Evolutionary conservation across 2,888 invertebrate species (phyloP).

Genomic region (Drosophila stalkeri): DNA sequence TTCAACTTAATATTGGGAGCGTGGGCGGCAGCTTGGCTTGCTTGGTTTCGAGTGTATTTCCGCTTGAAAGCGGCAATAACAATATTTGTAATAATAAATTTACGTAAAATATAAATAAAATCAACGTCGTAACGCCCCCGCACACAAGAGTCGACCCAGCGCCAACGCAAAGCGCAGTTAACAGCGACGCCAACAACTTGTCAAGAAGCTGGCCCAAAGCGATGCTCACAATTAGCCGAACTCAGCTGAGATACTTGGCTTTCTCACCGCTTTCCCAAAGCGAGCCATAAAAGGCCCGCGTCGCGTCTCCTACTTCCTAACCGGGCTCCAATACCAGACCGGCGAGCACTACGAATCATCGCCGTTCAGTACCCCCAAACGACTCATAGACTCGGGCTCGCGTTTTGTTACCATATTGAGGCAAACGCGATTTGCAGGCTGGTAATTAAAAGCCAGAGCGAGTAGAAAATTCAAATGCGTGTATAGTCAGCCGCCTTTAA

Average conservation of each 20-base stretch:
- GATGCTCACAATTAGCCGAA: slow-evolving; percentile 75
- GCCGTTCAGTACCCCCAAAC: slow-evolving; percentile 28
- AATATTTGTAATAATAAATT: slow-evolving; percentile 81
- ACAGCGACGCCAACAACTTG: slow-evolving; percentile 59
- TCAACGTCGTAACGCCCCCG: slow-evolving; percentile 66
- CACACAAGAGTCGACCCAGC: slow-evolving; percentile 30
- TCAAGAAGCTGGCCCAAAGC: slow-evolving; percentile 68
- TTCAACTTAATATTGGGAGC: slow-evolving; percentile 41
- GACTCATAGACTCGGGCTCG: slow-evolving; percentile 50
- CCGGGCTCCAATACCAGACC: slow-evolving; percentile 41
- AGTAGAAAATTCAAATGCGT: slow-evolving; percentile 52
- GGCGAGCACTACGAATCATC: slow-evolving; percentile 27
- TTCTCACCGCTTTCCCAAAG: slow-evolving; percentile 76
- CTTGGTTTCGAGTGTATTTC: slow-evolving; percentile 73
- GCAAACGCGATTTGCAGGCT: slow-evolving; percentile 71
- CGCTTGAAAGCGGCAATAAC: slow-evolving; percentile 77
- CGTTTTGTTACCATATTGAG: slow-evolving; percentile 72
- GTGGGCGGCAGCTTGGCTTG: slow-evolving; percentile 56
- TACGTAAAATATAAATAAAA: slow-evolving; percentile 77
- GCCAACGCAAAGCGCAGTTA: slow-evolving; percentile 54
- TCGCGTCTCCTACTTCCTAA: slow-evolving; percentile 66
- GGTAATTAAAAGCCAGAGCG: slow-evolving; percentile 74
- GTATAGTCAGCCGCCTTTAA: slow-evolving; percentile 37
- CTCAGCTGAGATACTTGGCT: slow-evolving; percentile 43
- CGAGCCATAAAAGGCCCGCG: slow-evolving; percentile 65